Base-by-base conservation (phyloP, 1,140 invertebrate species). In the Dolichoris vasculosae region DNA sequence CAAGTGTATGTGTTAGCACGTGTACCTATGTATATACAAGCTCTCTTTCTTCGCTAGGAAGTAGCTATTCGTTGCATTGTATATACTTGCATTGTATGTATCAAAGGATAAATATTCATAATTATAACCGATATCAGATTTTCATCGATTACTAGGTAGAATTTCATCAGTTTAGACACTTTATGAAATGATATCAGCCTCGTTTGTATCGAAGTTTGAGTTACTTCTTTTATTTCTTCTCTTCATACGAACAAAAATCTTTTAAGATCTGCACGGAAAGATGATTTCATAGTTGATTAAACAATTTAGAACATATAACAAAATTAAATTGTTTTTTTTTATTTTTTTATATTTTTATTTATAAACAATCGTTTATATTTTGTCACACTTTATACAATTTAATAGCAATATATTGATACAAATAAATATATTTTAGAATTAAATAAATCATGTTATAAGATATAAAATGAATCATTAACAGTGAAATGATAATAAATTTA, bases 21-120 rank as follows among this genome's bases (percentile, higher is more conserved):
- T 20, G 75, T 76, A 26, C 69, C 1, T n/a, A 35, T 48, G 6
- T 48, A 2, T 32, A 32, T 0, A 38, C 4, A 32, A 71, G 15
- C 32, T 71, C 35, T 71, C 35, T 71, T 40, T 71, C 67, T 71
- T 71, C 17, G 32, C 1, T 71, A 7, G 67, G 9, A 40, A 71
- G 67, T 9, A 71, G 35, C 35, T 71, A 71, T 35, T 6, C 43
- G 17, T n/a, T 75, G 48, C n/a, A 59, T 78, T 81, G 51, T 46
- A 46, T 82, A 82, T 35, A 71, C 79, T 48, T 17, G 30, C 17
- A 26, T 32, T 69, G 71, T 20, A 64, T 46, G 35, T 26, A 40
- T 20, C 59, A 55, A 48, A 35, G 55, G 13, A 9, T 82, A 82
- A 82, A 82, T 82, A 82, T 82, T 82, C 81, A 82, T 82, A 69